These are phyloP conservation scores for Heliconius himera DNA, from an alignment of 1,140 invertebrate genomes.

Conservation along the genomic window DNA sequence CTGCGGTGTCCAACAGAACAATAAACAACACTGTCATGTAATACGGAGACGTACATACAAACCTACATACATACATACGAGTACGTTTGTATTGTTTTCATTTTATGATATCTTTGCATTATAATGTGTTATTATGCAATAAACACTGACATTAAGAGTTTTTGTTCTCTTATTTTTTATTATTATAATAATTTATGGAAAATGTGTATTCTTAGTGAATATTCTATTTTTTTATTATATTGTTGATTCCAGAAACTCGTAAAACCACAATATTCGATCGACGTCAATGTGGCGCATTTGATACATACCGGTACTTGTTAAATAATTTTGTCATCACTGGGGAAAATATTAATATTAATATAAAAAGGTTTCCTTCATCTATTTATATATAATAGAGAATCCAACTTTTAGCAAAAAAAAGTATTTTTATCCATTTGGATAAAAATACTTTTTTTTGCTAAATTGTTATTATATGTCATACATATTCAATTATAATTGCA, in stretches of 20 bases:
- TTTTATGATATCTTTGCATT: not conserved
- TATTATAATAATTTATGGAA: too few relatives aligned
- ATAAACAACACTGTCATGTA: constrained; percentile 14
- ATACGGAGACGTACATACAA: not conserved
- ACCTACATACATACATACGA: not conserved
- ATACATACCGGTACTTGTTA: not conserved
- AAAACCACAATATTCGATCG: too few relatives aligned
- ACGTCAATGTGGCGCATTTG: too few relatives aligned
- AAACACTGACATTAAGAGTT: not conserved
- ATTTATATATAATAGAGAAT: not conserved
- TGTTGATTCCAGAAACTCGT: too few relatives aligned
- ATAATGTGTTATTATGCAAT: not conserved
- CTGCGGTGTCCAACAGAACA: constrained; percentile 14
- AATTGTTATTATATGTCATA: not conserved
- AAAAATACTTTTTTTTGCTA: not conserved
- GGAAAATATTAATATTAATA: not conserved
- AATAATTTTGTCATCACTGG: not conserved
- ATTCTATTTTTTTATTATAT: too few relatives aligned
- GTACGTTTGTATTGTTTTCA: not conserved
- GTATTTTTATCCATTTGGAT: too few relatives aligned
- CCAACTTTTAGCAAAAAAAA: too few relatives aligned
- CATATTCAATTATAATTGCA: too few relatives aligned
- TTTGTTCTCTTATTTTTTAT: not conserved
- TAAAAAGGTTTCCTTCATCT: not conserved
- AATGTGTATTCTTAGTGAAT: too few relatives aligned